phyloP scores from a whole-genome alignment of 2,797 vertebrate genomes.

The Bovichtus diacanthus region DNA sequence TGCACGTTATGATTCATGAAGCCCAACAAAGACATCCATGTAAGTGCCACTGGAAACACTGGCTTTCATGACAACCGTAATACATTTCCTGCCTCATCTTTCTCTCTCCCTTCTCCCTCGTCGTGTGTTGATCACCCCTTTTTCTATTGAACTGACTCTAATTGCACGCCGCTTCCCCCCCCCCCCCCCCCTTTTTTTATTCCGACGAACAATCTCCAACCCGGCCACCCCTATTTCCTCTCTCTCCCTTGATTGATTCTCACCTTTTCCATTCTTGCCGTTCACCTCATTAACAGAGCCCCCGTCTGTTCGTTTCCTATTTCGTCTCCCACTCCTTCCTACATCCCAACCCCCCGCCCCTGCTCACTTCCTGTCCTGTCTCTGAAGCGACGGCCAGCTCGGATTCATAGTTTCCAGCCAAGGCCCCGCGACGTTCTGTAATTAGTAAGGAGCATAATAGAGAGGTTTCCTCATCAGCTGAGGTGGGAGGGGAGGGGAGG shows the following conservation, averaged over 20 bases:
- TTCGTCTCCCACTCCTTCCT: slow-evolving; percentile 52
- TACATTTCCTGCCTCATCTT: slow-evolving; percentile 66
- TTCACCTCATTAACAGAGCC: slow-evolving; percentile 83
- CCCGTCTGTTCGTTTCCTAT: slow-evolving; percentile 68
- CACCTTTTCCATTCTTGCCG: slow-evolving; percentile 83
- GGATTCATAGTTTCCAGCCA: slow-evolving; percentile 50
- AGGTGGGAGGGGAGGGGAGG: slow-evolving; percentile 13
- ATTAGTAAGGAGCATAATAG: slow-evolving; percentile 82
- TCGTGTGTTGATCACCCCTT: slow-evolving; percentile 54
- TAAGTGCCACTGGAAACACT: slow-evolving; percentile 53
- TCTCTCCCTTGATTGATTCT: slow-evolving; percentile 83
- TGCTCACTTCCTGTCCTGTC: slow-evolving; percentile 73
- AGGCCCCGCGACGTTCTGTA: slow-evolving; percentile 57
- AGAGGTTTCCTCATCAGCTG: slow-evolving; percentile 70
- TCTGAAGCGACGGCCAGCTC: slow-evolving; percentile 52
- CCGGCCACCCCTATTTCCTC: slow-evolving; percentile 65
- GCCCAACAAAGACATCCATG: slow-evolving; percentile 60
- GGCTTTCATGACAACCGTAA: slow-evolving; percentile 55
- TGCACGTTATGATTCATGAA: slow-evolving; percentile 50
- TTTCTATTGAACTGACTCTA: slow-evolving; percentile 67
- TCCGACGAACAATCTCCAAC: slow-evolving; percentile 68
- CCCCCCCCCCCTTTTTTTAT: not conserved
- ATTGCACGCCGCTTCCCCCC: slow-evolving; percentile 51
- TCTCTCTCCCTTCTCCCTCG: slow-evolving; percentile 23
- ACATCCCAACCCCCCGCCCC: slow-evolving; percentile 20